Evolutionary conservation across 2,113 vertebrate species (phyloP).

Genomic region (Helogale parvula): DNA sequence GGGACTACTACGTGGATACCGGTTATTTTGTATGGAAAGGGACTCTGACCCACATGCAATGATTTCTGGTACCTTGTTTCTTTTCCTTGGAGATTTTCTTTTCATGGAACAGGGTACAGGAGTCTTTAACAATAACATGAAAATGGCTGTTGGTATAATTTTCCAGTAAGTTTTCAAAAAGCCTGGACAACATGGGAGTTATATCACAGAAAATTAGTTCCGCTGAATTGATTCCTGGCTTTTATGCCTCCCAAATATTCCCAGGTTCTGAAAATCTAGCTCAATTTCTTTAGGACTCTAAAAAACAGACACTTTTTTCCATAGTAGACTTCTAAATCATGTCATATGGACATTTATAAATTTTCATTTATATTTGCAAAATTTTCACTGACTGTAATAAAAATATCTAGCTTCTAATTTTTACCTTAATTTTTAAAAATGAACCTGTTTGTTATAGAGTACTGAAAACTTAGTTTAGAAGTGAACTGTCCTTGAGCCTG

Average conservation of each 20-base stretch:
- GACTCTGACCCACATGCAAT: accelerated
- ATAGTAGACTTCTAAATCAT: not conserved
- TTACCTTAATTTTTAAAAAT: not conserved
- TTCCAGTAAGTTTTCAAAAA: not conserved
- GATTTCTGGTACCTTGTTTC: not conserved
- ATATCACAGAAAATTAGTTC: not conserved
- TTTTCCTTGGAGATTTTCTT: not conserved
- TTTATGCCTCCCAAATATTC: not conserved
- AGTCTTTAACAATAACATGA: not conserved
- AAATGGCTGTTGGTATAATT: not conserved
- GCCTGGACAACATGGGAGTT: not conserved
- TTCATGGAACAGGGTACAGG: not conserved
- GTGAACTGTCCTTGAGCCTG: conserved; percentile 48
- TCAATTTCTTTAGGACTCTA: not conserved
- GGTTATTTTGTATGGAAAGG: accelerated
- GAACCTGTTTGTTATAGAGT: not conserved
- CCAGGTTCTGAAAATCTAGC: not conserved
- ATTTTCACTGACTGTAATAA: not conserved
- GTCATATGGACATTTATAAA: not conserved
- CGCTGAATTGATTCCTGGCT: not conserved
- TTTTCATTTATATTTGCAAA: conserved; percentile 3
- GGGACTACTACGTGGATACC: accelerated
- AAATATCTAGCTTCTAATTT: not conserved
- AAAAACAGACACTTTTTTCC: not conserved
- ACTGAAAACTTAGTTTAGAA: conserved; percentile 33